Conservation (phyloP, 92 coral and sea anemone species). For the Nematostella vectensis region DNA sequence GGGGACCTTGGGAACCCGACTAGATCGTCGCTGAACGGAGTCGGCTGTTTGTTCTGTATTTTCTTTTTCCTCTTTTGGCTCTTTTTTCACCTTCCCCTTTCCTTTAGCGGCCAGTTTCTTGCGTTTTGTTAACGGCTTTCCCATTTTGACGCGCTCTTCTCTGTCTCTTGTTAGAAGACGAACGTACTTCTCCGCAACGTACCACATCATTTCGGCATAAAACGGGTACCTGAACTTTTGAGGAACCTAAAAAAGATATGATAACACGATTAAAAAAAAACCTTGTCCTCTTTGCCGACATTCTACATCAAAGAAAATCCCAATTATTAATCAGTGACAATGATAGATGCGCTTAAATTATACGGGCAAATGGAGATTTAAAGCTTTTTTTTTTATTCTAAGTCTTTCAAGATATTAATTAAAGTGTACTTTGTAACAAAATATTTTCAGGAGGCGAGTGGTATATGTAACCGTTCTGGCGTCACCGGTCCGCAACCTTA, state of each 20-base stretch:
- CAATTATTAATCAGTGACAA: no score
- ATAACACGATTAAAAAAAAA: no score
- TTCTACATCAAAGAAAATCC: no score
- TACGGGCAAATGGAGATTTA: no score
- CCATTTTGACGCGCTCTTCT: slow-evolving; percentile 25
- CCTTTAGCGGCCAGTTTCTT: slow-evolving; percentile 1
- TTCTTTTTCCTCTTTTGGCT: background rate
- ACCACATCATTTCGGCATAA: slow-evolving; percentile 88
- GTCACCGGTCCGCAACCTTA: no score
- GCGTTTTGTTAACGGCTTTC: slow-evolving; percentile 1
- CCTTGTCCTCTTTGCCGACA: no score
- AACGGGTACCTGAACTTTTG: slow-evolving; percentile 95
- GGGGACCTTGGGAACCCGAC: slow-evolving; percentile 44
- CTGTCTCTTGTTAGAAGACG: slow-evolving; percentile 51
- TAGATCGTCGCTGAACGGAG: slow-evolving; percentile 51
- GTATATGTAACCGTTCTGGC: no score
- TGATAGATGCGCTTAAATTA: no score
- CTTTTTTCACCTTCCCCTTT: slow-evolving; percentile 3
- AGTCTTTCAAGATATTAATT: no score
- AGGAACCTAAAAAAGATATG: slow-evolving; percentile 57
- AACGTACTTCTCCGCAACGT: slow-evolving; percentile 71
- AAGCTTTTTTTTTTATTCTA: no score
- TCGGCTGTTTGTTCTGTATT: slow-evolving; percentile 5
- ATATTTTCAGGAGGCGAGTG: no score
- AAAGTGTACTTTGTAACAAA: no score